Evolutionary conservation across 2,888 invertebrate species (phyloP), one percentile per base, ranked within the genome.

Genomic region (Dolichopus griseipennis): DNA sequence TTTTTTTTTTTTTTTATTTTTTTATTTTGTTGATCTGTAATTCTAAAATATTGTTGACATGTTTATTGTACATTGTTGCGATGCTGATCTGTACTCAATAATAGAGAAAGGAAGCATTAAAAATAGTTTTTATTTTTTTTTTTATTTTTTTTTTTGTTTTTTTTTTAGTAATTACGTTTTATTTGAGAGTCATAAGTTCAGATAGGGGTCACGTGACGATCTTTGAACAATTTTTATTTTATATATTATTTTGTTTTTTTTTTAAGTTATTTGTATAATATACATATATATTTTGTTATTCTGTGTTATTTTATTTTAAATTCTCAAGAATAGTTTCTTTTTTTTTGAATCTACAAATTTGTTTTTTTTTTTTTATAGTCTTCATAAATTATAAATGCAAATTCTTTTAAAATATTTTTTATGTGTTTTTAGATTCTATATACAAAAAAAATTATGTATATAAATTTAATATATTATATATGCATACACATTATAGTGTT

Each of bases 161-260:
- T 12, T 52, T 37, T 37, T 37, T 12, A 37, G 33, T 15, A 33
- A 27, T 20, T 34, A 20, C 22, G 7, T 22, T 7, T 27, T 34
- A 37, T 37, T 34, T 37, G n/a, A 64, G 67, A 66, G 68, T 61
- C 71, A 72, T 72, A 75, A 76, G 77, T 75, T 75, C 76, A 73
- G 70, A 78, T 78, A 75, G 74, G 78, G 78, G 78, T 73, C 76
- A 73, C 73, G 75, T 73, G 73, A 52, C 52, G 52, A n/a, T 18
- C 52, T 18, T 18, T 18, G 18, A 18, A 18, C 15, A 18, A 12
- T 52, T 52, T 2, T 52, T 52, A 52, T 52, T 52, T 18, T 52
- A 52, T 52, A 52, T 27, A 18, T 43, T 15, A 43, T 15, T 52
- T 3, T 15, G n/a, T 52, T 52, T 52, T 27, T 27, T 52, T 52